phyloP scores from a whole-genome alignment of 2,113 vertebrate genomes.

The Oceanodroma tethys region DNA sequence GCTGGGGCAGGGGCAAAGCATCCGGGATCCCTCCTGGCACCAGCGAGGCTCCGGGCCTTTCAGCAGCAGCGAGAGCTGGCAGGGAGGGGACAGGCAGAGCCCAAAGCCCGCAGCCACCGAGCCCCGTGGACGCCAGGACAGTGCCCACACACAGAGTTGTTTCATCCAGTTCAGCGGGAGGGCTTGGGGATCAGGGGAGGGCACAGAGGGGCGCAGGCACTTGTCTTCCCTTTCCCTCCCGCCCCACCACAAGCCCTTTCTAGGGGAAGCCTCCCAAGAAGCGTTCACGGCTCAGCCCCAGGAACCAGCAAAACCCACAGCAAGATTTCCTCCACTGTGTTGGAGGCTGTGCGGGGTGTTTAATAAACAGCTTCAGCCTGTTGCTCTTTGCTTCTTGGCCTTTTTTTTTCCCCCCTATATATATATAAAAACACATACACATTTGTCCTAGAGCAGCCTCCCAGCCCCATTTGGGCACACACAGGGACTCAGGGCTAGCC shows the following conservation, averaged over 20 bases:
- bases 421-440: fast-evolving
- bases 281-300: fast-evolving
- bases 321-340: fast-evolving
- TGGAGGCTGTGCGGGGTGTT: fast-evolving
- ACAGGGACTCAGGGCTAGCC: background rate
- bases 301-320: background rate
- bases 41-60: background rate
- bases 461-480: too few species aligned
- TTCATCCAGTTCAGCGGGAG: fast-evolving
- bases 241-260: fast-evolving
- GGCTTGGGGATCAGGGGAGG: fast-evolving
- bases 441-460: background rate
- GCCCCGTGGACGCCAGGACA: fast-evolving
- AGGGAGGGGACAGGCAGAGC: fast-evolving
- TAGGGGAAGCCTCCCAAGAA: background rate
- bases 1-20: too few species aligned
- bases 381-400: background rate
- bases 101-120: background rate
- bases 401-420: background rate
- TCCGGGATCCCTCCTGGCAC: fast-evolving
- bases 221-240: fast-evolving
- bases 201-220: background rate
- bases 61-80: background rate
- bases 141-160: background rate
- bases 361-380: background rate